Evolutionary conservation across 2,888 invertebrate genomes (phyloP), one percentile per base, ranked within the genome.

Genomic region (Euzetes globulus): DNA sequence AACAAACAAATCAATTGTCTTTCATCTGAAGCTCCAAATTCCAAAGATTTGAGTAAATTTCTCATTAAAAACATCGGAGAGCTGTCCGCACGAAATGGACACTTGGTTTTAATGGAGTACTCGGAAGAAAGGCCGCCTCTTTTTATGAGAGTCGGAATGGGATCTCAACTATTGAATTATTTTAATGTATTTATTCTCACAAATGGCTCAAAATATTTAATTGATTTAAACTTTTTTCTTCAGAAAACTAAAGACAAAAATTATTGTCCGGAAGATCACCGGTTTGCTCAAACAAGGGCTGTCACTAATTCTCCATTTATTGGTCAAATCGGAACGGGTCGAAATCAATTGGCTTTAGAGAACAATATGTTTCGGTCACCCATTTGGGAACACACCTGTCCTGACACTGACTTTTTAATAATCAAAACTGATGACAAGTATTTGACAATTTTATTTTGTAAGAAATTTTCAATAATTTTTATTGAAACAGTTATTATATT

Each of bases 281-380:
- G 22, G 45, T 68, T 19, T 25, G 68, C 41, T 13, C 19, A 68
- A 22, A 68, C 68, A 7, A 68, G 22, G 25, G 2, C 17, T 19
- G 22, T 68, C 1, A 11, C 68, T 13, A 22, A 19, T 22, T 45
- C 41, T 11, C 41, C 68, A 22, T 68, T 68, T n/a, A 68, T 68
- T 13, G 68, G 68, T 15, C 41, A 68, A 15, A 22, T 68, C n/a
- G 37, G 19, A n/a, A 1, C 41, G 17, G 45, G 45, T 13, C 5
- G 22, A 13, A 68, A 45, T 22, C 68, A 68, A 68, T 13, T 41
- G 41, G 17, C 68, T 11, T 22, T 68, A 19, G 68, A 68, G n/a
- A 68, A 19, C 2, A 68, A 68, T 68, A 68, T 68, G 68, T 68
- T 68, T 45, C n/a, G 68, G 22, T 37, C 68, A 5, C 68, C 68